These are phyloP conservation scores for Sturmia bella DNA, from an alignment of 2,888 invertebrate species.

Conservation along the genomic window DNA sequence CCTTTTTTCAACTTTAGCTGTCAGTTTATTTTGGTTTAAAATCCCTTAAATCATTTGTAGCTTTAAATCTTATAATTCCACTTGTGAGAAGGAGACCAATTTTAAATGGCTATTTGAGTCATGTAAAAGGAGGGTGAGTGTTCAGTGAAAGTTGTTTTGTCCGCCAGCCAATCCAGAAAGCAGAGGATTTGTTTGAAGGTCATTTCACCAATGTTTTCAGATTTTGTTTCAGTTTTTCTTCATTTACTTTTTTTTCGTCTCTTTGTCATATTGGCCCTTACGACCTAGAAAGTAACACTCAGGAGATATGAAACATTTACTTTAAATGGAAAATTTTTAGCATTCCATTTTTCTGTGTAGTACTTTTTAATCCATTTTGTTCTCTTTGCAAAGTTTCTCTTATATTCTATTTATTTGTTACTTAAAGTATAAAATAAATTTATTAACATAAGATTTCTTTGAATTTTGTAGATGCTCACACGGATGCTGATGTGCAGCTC, in stretches of 20 bases:
- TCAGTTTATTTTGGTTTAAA: conserved; percentile 40
- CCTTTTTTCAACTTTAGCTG: neutral
- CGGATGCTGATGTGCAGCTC: conserved; percentile 86
- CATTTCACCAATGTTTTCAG: conserved; percentile 26
- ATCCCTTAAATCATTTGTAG: conserved; percentile 54
- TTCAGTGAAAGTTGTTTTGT: conserved; percentile 32
- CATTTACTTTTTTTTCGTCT: conserved; percentile 17
- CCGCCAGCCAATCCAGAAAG: neutral
- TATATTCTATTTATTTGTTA: conserved; percentile 19
- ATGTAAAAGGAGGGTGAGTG: neutral
- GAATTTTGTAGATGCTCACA: conserved; percentile 80
- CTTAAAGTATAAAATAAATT: conserved; percentile 51
- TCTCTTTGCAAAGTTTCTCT: conserved; percentile 24
- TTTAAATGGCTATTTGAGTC: conserved; percentile 22
- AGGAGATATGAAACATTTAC: conserved; percentile 29
- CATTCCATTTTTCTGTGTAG: conserved; percentile 43
- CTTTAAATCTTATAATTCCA: conserved; percentile 50
- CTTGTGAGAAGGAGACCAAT: conserved; percentile 5
- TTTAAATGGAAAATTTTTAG: conserved; percentile 49
- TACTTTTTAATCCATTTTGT: conserved; percentile 45
- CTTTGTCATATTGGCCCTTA: conserved; percentile 39
- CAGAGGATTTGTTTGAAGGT: conserved; percentile 55
- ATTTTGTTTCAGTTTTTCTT: conserved; percentile 36
- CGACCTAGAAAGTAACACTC: conserved; percentile 55
- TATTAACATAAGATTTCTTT: conserved; percentile 46